Evolutionary conservation across 2,797 vertebrate genomes (phyloP).

Genomic region (Chaetophractus vellerosus): DNA sequence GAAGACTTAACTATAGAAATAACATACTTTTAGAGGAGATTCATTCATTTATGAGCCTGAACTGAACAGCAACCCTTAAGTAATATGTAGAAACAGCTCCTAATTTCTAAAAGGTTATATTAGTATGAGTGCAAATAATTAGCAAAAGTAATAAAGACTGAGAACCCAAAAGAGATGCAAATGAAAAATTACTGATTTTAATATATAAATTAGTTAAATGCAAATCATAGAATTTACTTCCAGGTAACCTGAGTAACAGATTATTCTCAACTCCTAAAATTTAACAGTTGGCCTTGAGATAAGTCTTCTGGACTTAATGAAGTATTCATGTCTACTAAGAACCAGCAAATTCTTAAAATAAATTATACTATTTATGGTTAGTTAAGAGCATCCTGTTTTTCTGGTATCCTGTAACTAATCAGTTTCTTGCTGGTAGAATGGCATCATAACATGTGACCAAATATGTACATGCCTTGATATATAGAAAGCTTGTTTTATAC

Average conservation of each 20-base stretch:
- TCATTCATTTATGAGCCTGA: slow-evolving; percentile 61
- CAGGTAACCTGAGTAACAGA: slow-evolving; percentile 57
- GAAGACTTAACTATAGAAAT: slow-evolving; percentile 40
- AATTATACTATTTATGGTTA: slow-evolving; percentile 57
- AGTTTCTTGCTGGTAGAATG: slow-evolving; percentile 49
- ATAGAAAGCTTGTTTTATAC: slow-evolving; percentile 63
- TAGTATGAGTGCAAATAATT: slow-evolving; percentile 53
- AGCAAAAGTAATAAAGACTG: slow-evolving; percentile 14
- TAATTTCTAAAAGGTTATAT: slow-evolving; percentile 73
- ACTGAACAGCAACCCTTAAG: slow-evolving; percentile 30
- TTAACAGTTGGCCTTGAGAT: slow-evolving; percentile 35
- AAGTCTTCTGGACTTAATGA: slow-evolving; percentile 60
- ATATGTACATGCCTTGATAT: slow-evolving; percentile 33
- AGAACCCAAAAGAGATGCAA: slow-evolving; percentile 38
- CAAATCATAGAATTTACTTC: slow-evolving; percentile 53
- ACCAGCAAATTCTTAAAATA: slow-evolving; percentile 55
- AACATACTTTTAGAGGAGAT: slow-evolving; percentile 54
- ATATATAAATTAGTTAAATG: slow-evolving; percentile 33
- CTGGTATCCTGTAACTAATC: slow-evolving; percentile 17
- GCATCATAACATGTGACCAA: slow-evolving; percentile 56
- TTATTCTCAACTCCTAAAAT: slow-evolving; percentile 60
- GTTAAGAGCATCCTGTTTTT: slow-evolving; percentile 55
- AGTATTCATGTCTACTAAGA: slow-evolving; percentile 56
- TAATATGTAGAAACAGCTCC: slow-evolving; percentile 24
- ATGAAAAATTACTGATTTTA: slow-evolving; percentile 53